These are phyloP conservation scores for Leuctra nigra DNA, from an alignment of 2,888 invertebrate genomes.

Conservation along the genomic window DNA sequence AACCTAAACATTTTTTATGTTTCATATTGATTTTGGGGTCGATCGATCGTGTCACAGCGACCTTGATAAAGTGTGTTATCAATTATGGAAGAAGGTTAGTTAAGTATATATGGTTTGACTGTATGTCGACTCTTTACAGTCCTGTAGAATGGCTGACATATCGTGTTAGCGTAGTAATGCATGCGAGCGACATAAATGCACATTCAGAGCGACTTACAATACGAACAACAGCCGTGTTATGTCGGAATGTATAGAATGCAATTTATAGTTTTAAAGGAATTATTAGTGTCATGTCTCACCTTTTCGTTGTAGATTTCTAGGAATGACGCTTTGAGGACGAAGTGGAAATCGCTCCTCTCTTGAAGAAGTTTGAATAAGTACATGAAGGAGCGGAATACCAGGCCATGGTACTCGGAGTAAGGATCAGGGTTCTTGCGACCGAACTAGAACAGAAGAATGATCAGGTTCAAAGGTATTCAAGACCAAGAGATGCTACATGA, in stretches of 20 bases:
- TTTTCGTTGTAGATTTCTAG: slow-evolving; percentile 96
- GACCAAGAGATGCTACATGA: no score
- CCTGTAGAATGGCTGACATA: no score
- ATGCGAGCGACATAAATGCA: no score
- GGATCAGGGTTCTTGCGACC: slow-evolving; percentile 53
- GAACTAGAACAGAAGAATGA: slow-evolving; percentile 47
- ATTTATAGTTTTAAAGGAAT: no score
- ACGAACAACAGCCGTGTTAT: no score
- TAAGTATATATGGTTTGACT: background rate
- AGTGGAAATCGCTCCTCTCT: slow-evolving; percentile 68
- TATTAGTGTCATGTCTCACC: no score
- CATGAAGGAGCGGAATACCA: slow-evolving; percentile 85
- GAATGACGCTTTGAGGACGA: slow-evolving; percentile 85
- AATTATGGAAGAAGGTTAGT: slow-evolving; percentile 3
- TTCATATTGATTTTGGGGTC: background rate
- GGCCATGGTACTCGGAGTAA: slow-evolving; percentile 69
- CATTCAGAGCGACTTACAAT: no score
- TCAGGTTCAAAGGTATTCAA: no score
- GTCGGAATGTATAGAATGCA: no score
- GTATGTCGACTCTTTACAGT: no score
- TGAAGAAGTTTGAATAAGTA: slow-evolving; percentile 80
- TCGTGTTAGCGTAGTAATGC: no score
- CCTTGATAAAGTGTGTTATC: slow-evolving; percentile 1
- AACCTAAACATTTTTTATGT: background rate
- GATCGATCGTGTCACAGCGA: background rate